A percentile compares a stretch with the other conserved stretches of the same genome.
Evolutionary conservation across 2,113 vertebrate species (phyloP).

Genomic region (Plecotus auritus): DNA sequence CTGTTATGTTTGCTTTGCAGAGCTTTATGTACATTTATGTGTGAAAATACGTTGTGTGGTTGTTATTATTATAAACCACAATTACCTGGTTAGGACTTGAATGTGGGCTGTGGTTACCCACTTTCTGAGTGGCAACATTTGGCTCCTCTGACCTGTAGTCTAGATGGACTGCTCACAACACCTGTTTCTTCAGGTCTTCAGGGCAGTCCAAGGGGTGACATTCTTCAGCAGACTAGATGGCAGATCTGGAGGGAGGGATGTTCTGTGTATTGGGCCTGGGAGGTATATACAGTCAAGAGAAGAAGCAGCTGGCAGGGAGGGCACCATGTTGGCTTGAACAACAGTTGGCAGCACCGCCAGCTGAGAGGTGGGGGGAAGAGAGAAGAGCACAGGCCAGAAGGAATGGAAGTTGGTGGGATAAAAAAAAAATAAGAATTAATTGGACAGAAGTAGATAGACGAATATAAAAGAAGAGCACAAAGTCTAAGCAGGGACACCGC

Average conservation of each 20-base stretch:
- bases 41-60: not conserved
- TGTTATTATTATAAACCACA: not conserved
- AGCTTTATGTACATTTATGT: not conserved
- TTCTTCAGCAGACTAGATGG: not conserved
- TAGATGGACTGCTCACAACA: not conserved
- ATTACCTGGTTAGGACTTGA: not conserved
- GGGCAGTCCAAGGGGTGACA: not conserved
- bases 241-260: not conserved
- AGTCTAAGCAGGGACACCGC: not conserved
- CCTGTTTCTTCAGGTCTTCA: not conserved
- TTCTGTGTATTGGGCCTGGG: not conserved
- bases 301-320: not conserved
- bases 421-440: not conserved
- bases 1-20: not conserved
- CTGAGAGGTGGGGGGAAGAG: not conserved
- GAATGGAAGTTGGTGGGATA: not conserved
- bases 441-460: not conserved
- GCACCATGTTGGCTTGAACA: not conserved
- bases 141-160: not conserved
- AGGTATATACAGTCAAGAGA: not conserved
- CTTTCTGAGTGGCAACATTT: not conserved
- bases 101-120: not conserved
- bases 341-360: not conserved
- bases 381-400: not conserved
- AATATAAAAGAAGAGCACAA: not conserved